phyloP scores from a whole-genome alignment of 1,140 invertebrate species.

The Dysdera silvatica region DNA sequence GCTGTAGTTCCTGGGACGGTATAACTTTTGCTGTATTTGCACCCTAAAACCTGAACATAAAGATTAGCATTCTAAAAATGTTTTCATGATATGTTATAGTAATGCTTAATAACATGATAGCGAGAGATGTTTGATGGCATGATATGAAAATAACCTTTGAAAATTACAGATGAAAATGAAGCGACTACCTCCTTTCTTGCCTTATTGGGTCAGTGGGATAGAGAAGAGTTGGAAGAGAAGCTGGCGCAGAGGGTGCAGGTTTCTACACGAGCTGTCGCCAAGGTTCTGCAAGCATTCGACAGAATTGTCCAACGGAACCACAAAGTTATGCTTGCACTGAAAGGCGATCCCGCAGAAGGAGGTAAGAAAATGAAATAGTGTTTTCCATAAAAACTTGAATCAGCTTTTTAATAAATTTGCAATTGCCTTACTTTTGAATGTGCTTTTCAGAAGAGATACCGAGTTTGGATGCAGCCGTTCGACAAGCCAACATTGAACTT shows the following conservation, averaged over 20 bases:
- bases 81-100: too few relatives aligned
- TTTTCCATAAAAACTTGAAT: too few relatives aligned
- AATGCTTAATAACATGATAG: too few relatives aligned
- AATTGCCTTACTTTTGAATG: background rate
- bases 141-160: too few relatives aligned
- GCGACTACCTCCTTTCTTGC: slow-evolving; percentile 92
- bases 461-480: slow-evolving; percentile 68
- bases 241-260: slow-evolving; percentile 80
- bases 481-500: slow-evolving; percentile 72
- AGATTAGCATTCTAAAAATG: too few relatives aligned
- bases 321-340: slow-evolving; percentile 77
- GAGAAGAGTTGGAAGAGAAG: slow-evolving; percentile 92
- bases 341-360: slow-evolving; percentile 56
- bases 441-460: slow-evolving; percentile 51
- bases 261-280: slow-evolving; percentile 72
- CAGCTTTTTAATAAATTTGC: background rate
- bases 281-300: slow-evolving; percentile 93
- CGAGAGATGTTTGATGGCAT: too few relatives aligned
- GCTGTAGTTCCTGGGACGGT: too few relatives aligned
- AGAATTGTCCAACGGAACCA: slow-evolving; percentile 85
- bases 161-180: slow-evolving; percentile 84
- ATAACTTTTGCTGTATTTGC: too few relatives aligned
- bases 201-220: slow-evolving; percentile 96
- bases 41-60: too few relatives aligned
- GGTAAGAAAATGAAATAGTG: too few relatives aligned